A percentile compares a stretch with the other conserved stretches of the same genome.
Conservation (phyloP, 2,888 invertebrate genomes). For the Meta bourneti region DNA sequence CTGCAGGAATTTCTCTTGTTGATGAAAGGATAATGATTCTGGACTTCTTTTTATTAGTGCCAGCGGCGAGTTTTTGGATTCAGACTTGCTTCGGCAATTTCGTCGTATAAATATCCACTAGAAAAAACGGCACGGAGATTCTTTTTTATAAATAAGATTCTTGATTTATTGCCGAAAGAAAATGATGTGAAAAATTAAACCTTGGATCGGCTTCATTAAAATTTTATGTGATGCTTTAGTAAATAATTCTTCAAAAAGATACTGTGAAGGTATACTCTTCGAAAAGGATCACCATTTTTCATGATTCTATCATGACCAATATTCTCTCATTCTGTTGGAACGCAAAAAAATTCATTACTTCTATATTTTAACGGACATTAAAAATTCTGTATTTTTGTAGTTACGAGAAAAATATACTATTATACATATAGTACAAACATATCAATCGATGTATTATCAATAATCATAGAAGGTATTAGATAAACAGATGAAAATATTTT, state of each 20-base stretch:
- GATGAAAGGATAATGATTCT: neutral
- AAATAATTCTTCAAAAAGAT: neutral
- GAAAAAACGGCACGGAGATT: neutral
- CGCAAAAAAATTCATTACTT: no score
- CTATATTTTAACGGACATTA: no score
- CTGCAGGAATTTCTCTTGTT: neutral
- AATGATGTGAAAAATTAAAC: neutral
- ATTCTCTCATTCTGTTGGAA: no score
- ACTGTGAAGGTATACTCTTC: neutral
- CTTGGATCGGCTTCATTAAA: neutral
- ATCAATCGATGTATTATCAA: no score
- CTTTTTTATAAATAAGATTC: neutral
- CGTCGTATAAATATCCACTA: neutral
- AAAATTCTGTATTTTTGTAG: no score
- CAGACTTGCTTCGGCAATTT: neutral
- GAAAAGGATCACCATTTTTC: neutral
- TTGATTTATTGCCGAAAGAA: neutral
- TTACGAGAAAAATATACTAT: no score
- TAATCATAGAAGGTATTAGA: no score
- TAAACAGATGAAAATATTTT: no score
- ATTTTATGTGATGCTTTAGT: neutral
- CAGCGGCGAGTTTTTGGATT: neutral
- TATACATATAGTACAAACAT: no score
- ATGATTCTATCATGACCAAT: no score
- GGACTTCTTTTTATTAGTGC: neutral